Conservation (phyloP, 2,797 vertebrate genomes). For the Amniataba percoides region DNA sequence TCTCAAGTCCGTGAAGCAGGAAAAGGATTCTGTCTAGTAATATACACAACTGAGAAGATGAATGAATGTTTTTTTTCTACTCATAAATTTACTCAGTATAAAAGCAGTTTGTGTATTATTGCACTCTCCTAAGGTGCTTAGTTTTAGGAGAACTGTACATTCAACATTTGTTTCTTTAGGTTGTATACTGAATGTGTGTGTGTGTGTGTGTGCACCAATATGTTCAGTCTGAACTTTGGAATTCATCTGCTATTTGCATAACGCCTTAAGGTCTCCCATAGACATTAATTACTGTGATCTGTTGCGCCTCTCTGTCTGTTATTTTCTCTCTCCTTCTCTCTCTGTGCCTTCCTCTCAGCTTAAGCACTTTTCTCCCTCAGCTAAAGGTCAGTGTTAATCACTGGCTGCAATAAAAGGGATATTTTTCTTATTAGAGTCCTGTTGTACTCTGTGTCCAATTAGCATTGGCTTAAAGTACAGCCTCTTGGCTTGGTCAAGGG, state of each 20-base stretch:
- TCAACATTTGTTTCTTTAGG: not conserved
- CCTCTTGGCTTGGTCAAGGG: conserved; percentile 39
- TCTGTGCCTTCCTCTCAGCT: conserved; percentile 42
- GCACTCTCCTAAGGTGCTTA: too few relatives aligned
- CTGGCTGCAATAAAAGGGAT: conserved; percentile 74
- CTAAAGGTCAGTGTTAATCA: conserved; percentile 84
- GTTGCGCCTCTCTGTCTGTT: conserved; percentile 34
- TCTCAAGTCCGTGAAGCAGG: too few relatives aligned
- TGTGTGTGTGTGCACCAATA: not conserved
- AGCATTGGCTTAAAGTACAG: conserved; percentile 56
- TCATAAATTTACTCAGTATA: too few relatives aligned
- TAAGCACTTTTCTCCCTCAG: conserved; percentile 67
- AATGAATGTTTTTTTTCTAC: too few relatives aligned
- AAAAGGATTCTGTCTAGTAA: too few relatives aligned
- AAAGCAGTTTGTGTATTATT: too few relatives aligned
- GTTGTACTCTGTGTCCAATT: conserved; percentile 76
- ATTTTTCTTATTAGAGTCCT: conserved; percentile 75
- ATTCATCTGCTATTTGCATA: conserved; percentile 79
- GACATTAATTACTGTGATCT: conserved; percentile 82
- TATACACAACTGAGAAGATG: too few relatives aligned
- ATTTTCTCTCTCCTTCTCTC: conserved; percentile 8
- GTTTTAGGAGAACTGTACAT: not conserved
- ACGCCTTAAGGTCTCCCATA: conserved; percentile 75
- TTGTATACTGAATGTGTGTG: not conserved
- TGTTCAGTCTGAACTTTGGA: conserved; percentile 63